These are phyloP conservation scores for Chironomus tepperi DNA, from an alignment of 1,140 invertebrate genomes.

Conservation along the genomic window DNA sequence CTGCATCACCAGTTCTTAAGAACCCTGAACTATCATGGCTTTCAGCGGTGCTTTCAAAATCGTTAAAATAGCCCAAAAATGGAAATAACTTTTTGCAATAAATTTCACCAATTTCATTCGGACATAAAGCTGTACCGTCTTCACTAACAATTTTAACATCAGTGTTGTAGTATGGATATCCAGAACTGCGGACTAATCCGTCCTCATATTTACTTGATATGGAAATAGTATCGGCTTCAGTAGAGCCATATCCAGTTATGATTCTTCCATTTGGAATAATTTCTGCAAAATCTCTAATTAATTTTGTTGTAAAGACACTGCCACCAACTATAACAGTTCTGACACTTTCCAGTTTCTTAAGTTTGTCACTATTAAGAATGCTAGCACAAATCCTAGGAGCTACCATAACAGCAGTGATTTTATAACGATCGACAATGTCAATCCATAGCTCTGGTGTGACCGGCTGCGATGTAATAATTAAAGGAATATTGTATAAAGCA, in stretches of 20 bases:
- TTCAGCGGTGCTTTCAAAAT: conserved; percentile 46
- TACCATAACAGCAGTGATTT: conserved; percentile 32
- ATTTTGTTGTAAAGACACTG: neutral
- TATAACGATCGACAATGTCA: conserved; percentile 28
- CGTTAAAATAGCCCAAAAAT: conserved; percentile 47
- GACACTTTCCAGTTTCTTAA: conserved; percentile 29
- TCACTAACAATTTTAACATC: conserved; percentile 36
- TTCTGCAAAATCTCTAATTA: neutral
- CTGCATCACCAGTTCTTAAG: conserved; percentile 27
- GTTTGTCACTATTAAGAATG: conserved; percentile 30
- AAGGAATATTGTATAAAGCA: neutral
- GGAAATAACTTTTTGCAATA: conserved; percentile 43
- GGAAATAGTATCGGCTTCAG: neutral
- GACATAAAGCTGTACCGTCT: conserved; percentile 41
- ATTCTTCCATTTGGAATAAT: conserved; percentile 24
- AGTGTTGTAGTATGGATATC: conserved; percentile 29
- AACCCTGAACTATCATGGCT: conserved; percentile 37
- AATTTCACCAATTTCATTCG: conserved; percentile 48
- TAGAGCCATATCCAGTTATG: conserved; percentile 16
- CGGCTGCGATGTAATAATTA: conserved; percentile 16
- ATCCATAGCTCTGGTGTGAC: neutral
- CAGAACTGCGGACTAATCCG: neutral
- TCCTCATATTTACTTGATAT: neutral
- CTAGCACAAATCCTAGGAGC: conserved; percentile 31
- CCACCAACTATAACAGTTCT: conserved; percentile 3